Evolutionary conservation across 2,797 vertebrate genomes (phyloP).

Genomic region (Coregonus suidteri): DNA sequence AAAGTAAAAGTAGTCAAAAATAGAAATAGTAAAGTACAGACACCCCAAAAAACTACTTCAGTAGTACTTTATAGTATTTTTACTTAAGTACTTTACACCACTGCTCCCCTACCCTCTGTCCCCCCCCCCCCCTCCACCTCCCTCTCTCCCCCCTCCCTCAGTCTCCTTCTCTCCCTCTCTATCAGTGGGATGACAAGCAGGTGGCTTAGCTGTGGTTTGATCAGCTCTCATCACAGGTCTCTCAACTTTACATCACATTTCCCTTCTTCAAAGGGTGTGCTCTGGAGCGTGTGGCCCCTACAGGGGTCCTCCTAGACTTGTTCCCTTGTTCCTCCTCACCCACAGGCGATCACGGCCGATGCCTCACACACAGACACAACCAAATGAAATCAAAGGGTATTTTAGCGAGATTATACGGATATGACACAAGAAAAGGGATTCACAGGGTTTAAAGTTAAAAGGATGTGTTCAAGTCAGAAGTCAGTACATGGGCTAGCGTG

Average conservation of each 20-base stretch:
- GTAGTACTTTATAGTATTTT: too few relatives aligned
- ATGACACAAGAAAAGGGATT: conserved; percentile 10
- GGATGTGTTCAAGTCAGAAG: conserved; percentile 16
- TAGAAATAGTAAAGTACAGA: too few relatives aligned
- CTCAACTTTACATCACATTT: conserved; percentile 21
- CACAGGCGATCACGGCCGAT: conserved; percentile 24
- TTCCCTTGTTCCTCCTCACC: background rate
- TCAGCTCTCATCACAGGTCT: conserved; percentile 32
- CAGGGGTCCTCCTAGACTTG: background rate
- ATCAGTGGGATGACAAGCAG: conserved; percentile 18
- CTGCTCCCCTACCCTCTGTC: background rate
- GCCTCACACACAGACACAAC: conserved; percentile 54
- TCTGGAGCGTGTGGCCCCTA: background rate
- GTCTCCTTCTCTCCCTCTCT: background rate
- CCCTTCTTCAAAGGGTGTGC: conserved; percentile 24
- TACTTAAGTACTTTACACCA: too few relatives aligned
- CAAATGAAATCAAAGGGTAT: background rate
- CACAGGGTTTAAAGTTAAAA: background rate
- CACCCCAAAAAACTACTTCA: too few relatives aligned
- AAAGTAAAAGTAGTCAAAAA: too few relatives aligned
- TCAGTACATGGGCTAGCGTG: conserved; percentile 16
- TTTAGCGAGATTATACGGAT: conserved; percentile 56
- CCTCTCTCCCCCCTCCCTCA: background rate
- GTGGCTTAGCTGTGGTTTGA: conserved; percentile 33
- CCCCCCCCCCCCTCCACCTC: conserved; percentile 10